Conservation (phyloP, 2,113 vertebrate genomes). For the Columba livia region DNA sequence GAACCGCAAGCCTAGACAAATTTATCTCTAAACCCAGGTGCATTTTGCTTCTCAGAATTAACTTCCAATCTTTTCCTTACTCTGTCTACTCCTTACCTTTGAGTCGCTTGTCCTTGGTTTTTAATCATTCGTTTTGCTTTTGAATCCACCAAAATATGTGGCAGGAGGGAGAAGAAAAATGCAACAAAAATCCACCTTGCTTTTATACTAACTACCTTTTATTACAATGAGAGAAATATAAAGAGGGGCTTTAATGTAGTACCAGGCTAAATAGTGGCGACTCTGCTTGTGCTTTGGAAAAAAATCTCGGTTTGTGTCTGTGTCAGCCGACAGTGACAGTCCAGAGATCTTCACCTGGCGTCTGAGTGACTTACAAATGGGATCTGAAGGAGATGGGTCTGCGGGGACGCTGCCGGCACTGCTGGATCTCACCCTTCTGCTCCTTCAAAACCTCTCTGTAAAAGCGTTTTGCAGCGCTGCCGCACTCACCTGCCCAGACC, state of each 20-base stretch:
- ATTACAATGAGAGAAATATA: background rate
- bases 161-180: background rate
- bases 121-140: background rate
- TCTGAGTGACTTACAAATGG: background rate
- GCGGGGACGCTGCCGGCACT: background rate
- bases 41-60: background rate
- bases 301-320: background rate
- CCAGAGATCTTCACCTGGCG: background rate
- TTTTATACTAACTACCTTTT: background rate
- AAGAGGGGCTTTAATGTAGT: background rate
- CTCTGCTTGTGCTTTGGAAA: background rate
- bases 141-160: background rate
- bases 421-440: background rate
- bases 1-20: background rate
- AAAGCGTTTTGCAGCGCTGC: background rate
- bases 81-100: background rate
- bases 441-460: background rate
- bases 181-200: background rate
- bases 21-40: background rate
- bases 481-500: constrained; percentile 1
- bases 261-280: background rate
- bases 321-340: rapidly evolving
- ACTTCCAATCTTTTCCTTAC: background rate
- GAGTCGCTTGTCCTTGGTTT: background rate
- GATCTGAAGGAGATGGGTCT: rapidly evolving